Evolutionary conservation across 2,113 vertebrate species (phyloP), one percentile per base, ranked within the genome.

Genomic region (Bos taurus): DNA sequence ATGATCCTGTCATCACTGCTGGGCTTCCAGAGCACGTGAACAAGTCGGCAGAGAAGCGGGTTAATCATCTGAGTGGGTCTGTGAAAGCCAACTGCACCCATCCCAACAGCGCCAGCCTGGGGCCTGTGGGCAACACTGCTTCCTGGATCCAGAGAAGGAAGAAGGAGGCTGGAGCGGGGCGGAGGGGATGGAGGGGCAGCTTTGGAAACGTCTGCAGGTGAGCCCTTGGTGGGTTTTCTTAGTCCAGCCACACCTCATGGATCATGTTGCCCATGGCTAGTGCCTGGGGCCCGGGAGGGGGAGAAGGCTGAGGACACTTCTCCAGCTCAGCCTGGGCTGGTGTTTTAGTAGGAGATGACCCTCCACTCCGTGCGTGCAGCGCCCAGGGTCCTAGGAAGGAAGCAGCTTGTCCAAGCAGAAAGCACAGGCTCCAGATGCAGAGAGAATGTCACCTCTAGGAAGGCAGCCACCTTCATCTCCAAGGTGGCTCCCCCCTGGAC

Each of bases 31-130:
- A 25, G 6, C 5, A 3, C 1, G 0, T 1, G 36, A 28, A 62
- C 0, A 6, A 19, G 57, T 19, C 7, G 12, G 52, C 19, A 26
- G 60, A 17, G 52, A 15, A 4, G 60, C 0, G 2, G 3, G 46
- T 2, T 10, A 6, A 10, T 5, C 3, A 0, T 13, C 3, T 0
- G 17, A 46, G 30, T 0, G 2, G n/a, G 5, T n/a, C 1, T 2
- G 2, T 17, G 8, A n/a, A 9, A 14, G 50, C 8, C 12, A 0
- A 7, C 2, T 33, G 40, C 13, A 26, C 30, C 56, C 21, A 60
- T 83, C 59, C 52, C 5, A 2, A 16, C 3, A 5, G 25, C 11
- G 4, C 83, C 46, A 19, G 40, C 28, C 36, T 7, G 64, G 25
- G 14, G 15, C 23, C 52, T 1, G 0, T 3, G 2, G 85, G 48